Evolutionary conservation across 2,888 invertebrate genomes (phyloP).

Genomic region (Ophion ventricosus): DNA sequence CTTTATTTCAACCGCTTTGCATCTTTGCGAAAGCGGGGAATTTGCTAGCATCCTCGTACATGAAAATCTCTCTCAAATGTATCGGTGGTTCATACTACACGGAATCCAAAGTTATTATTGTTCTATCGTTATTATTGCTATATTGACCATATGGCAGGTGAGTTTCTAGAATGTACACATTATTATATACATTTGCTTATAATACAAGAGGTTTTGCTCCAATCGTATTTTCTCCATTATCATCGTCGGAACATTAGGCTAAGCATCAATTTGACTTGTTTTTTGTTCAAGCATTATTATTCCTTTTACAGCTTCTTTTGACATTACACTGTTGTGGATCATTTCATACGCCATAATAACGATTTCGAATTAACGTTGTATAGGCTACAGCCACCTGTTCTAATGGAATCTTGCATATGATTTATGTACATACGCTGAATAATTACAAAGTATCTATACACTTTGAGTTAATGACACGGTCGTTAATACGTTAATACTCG

Average conservation of each 20-base stretch:
- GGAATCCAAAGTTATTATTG: not conserved
- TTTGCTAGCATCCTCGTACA: not conserved
- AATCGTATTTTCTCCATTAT: constrained; percentile 45
- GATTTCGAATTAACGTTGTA: constrained; percentile 38
- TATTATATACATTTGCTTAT: not conserved
- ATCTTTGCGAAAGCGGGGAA: not conserved
- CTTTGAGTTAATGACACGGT: not conserved
- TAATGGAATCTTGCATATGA: not conserved
- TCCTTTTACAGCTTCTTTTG: constrained; percentile 1
- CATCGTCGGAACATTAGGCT: constrained; percentile 24
- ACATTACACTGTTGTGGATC: not conserved
- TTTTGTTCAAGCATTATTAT: not conserved
- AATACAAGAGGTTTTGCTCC: constrained; percentile 47
- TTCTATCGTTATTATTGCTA: not conserved
- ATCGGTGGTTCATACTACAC: not conserved
- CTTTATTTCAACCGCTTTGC: too few relatives aligned
- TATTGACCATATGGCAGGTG: not conserved
- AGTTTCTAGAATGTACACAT: constrained; percentile 25
- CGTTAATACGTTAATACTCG: not conserved
- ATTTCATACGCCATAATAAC: constrained; percentile 14
- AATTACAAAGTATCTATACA: not conserved
- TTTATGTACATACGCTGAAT: not conserved
- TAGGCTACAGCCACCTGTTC: constrained; percentile 16
- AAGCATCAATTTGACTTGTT: constrained; percentile 12
- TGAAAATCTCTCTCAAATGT: not conserved